These are phyloP conservation scores for Chelonoidis abingdonii DNA, from an alignment of 2,113 vertebrate species.

Conservation along the genomic window DNA sequence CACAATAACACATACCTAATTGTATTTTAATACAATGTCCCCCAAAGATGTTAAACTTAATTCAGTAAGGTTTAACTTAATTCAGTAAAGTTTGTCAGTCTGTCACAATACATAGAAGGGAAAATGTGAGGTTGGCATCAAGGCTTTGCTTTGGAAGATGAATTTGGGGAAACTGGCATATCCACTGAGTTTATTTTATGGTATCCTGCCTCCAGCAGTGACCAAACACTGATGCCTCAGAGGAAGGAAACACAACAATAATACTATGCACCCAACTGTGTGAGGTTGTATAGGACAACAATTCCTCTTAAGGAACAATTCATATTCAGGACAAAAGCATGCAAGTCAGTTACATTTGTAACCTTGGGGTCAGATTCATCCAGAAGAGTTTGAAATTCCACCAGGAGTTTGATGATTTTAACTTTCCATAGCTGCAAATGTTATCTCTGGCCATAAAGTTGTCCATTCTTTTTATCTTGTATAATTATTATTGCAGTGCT, in stretches of 20 bases:
- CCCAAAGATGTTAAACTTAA: background rate
- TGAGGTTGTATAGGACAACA: background rate
- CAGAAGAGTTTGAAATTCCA: background rate
- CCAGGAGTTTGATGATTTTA: background rate
- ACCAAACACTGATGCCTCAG: background rate
- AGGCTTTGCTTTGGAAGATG: background rate
- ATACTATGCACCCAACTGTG: background rate
- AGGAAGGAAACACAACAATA: background rate
- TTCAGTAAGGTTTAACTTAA: background rate
- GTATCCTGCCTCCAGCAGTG: background rate
- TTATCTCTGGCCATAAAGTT: background rate
- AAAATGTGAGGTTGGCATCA: background rate
- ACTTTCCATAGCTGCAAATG: background rate
- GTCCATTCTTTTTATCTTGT: background rate
- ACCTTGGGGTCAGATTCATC: background rate
- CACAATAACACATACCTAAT: background rate
- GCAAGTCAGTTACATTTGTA: background rate
- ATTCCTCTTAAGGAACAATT: background rate
- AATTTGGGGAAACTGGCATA: background rate
- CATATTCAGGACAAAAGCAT: background rate
- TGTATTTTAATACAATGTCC: background rate
- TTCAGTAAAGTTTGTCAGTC: background rate
- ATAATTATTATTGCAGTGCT: background rate
- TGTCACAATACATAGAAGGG: background rate
- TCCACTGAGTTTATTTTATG: background rate